Conservation (phyloP, 2,113 vertebrate species). For the Platichthys stellatus region DNA sequence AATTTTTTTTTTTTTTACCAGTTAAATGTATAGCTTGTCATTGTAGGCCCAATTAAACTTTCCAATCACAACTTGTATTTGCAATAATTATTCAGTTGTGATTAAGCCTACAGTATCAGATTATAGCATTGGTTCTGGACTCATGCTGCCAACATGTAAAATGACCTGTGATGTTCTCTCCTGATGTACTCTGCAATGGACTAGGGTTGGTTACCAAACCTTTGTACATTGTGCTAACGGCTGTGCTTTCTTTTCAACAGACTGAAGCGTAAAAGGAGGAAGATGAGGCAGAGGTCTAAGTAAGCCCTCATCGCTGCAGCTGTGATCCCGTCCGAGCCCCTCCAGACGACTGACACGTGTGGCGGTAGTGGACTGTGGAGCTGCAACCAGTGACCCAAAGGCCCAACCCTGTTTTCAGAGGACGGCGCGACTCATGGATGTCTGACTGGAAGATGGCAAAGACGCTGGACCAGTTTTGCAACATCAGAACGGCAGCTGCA, state of each 20-base stretch:
- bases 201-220: too few species aligned
- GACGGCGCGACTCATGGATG: neutral
- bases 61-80: too few species aligned
- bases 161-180: neutral
- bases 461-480: slow-evolving; percentile 35
- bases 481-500: slow-evolving; percentile 53
- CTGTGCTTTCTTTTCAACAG: slow-evolving; percentile 61
- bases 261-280: slow-evolving; percentile 97
- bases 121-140: too few species aligned
- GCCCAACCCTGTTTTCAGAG: neutral
- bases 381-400: neutral
- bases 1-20: too few species aligned
- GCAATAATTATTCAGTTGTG: too few species aligned
- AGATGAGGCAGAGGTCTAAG: slow-evolving; percentile 98
- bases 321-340: slow-evolving; percentile 44
- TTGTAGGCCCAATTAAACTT: too few species aligned
- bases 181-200: neutral
- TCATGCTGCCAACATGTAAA: neutral
- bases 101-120: neutral
- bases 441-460: slow-evolving; percentile 34
- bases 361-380: slow-evolving; percentile 11
- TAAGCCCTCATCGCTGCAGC: slow-evolving; percentile 76
- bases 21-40: too few species aligned
- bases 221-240: neutral
- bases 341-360: slow-evolving; percentile 11